Base-by-base conservation (phyloP, 1,140 invertebrate genomes). In the Apis cerana region DNA sequence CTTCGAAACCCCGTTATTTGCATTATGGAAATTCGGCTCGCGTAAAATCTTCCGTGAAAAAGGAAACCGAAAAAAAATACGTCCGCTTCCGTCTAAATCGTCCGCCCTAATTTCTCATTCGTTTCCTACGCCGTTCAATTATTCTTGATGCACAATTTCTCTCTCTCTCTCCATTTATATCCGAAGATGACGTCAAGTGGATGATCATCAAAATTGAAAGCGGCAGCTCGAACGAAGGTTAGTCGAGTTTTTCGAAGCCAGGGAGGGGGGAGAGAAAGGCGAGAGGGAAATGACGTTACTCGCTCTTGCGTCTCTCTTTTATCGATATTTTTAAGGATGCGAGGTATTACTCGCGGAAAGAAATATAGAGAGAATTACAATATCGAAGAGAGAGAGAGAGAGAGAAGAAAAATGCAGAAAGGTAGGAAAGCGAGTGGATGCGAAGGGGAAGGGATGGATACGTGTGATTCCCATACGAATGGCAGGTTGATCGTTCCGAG, bases 391-490 rank as follows among this genome's bases (percentile, higher is more conserved):
- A 43, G 21, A 19, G 8, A 21, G 12, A 19, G n/a, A 9, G 13
- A 13, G 12, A 54, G 15, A 2, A 33, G 69, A 69, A 76, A 78
- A 79, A 83, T 83, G 75, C 50, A 33, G 58, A 71, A 61, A 69
- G 58, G 21, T 68, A 58, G 21, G 3, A 75, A 61, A 48, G 59
- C 56, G 75, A 33, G 76, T 69, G 74, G 69, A 43, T 43, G 59
- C 1, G 67, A n/a, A 82, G 59, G 71, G 52, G 67, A 70, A 43
- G n/a, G 64, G 70, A 77, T 80, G 62, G 78, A 86, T 84, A 43
- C 4, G 80, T 87, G 89, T 77, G 90, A 89, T 90, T 78, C 80
- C 54, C 74, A 86, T 83, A 88, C 88, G 69, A 90, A 91, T 89
- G 64, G 79, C 72, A 75, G 75, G 62, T 69, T 72, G 72, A 62